phyloP scores from a whole-genome alignment of 2,888 invertebrate genomes.

The Drosophila peninsularis region DNA sequence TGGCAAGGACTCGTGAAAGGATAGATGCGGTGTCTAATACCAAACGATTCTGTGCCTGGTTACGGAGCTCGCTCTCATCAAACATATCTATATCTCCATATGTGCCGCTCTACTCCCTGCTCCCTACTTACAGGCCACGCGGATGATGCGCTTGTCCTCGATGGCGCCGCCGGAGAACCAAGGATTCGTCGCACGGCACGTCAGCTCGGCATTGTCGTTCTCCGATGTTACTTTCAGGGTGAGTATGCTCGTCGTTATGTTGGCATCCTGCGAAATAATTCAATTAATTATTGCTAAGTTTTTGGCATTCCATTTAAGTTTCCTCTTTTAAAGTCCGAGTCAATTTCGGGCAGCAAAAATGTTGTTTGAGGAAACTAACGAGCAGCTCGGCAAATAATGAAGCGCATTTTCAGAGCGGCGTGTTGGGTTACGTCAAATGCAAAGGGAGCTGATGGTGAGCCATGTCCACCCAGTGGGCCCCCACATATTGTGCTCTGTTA shows the following conservation, averaged over 20 bases:
- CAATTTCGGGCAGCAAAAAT: background rate
- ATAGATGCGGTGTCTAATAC: constrained; percentile 38
- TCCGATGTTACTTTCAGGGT: constrained; percentile 90
- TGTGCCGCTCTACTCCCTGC: background rate
- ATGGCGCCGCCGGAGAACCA: constrained; percentile 92
- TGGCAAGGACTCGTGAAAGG: constrained; percentile 27
- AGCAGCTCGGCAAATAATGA: constrained; percentile 58
- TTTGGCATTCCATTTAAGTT: background rate
- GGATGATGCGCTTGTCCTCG: constrained; percentile 91
- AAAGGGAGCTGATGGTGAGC: constrained; percentile 9
- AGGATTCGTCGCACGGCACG: constrained; percentile 94
- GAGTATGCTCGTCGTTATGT: constrained; percentile 90
- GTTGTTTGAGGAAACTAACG: too few species aligned
- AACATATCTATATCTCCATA: too few species aligned
- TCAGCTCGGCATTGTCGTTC: constrained; percentile 92
- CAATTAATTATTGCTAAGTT: background rate
- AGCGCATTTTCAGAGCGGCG: constrained; percentile 29
- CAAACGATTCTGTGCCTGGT: background rate
- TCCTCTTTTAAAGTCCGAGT: background rate
- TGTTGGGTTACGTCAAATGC: constrained; percentile 44
- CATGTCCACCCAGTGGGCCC: background rate
- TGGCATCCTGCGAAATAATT: constrained; percentile 79
- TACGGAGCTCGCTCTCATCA: constrained; percentile 34
- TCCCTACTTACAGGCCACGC: constrained; percentile 92
- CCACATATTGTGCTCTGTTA: constrained; percentile 4